Conservation (phyloP, 2,888 invertebrate species). For the Dicyrtomina minuta region DNA sequence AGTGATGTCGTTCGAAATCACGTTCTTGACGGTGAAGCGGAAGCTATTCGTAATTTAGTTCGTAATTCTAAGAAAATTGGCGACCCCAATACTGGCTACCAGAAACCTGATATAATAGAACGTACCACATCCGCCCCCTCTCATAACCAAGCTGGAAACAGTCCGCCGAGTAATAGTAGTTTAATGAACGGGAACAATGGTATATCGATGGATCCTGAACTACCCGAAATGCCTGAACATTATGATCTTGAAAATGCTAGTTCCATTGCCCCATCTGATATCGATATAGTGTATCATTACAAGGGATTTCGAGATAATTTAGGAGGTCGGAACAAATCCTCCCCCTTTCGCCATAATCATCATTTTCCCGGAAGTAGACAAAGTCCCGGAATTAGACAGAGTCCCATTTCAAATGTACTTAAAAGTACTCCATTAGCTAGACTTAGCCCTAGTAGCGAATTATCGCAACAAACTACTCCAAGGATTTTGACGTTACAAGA, state of each 20-base stretch:
- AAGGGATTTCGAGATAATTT: conserved; percentile 78
- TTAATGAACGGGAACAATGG: conserved; percentile 55
- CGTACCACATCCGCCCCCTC: conserved; percentile 74
- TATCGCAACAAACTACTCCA: conserved; percentile 84
- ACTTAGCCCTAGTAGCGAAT: conserved; percentile 86
- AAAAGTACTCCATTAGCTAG: conserved; percentile 89
- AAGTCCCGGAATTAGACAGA: conserved; percentile 52
- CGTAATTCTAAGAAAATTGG: conserved; percentile 50
- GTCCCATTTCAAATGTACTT: conserved; percentile 59
- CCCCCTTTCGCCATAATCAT: conserved; percentile 53
- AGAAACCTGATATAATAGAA: conserved; percentile 84
- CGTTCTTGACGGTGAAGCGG: conserved; percentile 67
- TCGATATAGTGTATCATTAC: conserved; percentile 94
- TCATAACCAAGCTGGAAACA: conserved; percentile 71
- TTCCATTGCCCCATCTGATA: conserved; percentile 95
- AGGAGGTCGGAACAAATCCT: conserved; percentile 54
- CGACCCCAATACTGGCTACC: conserved; percentile 62
- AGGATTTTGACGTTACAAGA: conserved; percentile 89
- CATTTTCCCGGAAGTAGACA: conserved; percentile 49
- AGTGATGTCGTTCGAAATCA: conserved; percentile 75
- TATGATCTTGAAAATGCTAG: conserved; percentile 97
- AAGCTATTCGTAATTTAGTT: conserved; percentile 51
- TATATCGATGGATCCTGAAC: conserved; percentile 62
- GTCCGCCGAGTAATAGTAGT: conserved; percentile 53
- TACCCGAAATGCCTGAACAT: conserved; percentile 80